A percentile compares a stretch with the other conserved stretches of the same genome.
Evolutionary conservation across 1,140 invertebrate genomes (phyloP).

Genomic region (Eciton burchellii): DNA sequence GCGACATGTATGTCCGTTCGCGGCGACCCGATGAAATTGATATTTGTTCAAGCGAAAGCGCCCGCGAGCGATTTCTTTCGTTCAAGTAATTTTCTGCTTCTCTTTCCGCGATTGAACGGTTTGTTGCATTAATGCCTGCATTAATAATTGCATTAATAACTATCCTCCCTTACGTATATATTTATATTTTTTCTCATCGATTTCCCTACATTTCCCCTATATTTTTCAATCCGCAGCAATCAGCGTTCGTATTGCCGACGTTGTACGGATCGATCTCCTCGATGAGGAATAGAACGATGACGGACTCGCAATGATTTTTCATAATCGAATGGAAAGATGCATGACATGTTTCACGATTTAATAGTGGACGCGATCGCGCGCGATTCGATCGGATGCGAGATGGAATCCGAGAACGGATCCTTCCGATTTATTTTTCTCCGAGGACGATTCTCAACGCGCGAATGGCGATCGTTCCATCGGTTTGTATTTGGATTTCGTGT

Average conservation of each 20-base stretch:
- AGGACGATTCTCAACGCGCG: slow-evolving; percentile 10
- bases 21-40: slow-evolving; percentile 20
- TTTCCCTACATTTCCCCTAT: no score
- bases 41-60: slow-evolving; percentile 32
- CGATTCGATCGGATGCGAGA: slow-evolving; percentile 23
- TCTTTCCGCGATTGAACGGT: neutral
- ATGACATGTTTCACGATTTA: slow-evolving; percentile 35
- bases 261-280: neutral
- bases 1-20: neutral
- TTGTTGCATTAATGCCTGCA: no score
- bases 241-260: neutral
- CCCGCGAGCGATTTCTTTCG: neutral
- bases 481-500: slow-evolving; percentile 54
- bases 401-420: slow-evolving; percentile 18
- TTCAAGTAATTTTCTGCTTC: neutral
- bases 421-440: slow-evolving; percentile 51
- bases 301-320: slow-evolving; percentile 14
- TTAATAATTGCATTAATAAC: neutral
- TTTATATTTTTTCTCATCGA: no score
- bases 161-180: slow-evolving; percentile 13
- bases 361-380: slow-evolving; percentile 20
- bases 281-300: slow-evolving; percentile 26
- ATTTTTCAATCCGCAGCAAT: no score
- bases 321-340: neutral
- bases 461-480: slow-evolving; percentile 15